A percentile compares a stretch with the other conserved stretches of the same genome.
Conservation (phyloP, 2,113 vertebrate genomes). For the Dendrocopos noguchii region DNA sequence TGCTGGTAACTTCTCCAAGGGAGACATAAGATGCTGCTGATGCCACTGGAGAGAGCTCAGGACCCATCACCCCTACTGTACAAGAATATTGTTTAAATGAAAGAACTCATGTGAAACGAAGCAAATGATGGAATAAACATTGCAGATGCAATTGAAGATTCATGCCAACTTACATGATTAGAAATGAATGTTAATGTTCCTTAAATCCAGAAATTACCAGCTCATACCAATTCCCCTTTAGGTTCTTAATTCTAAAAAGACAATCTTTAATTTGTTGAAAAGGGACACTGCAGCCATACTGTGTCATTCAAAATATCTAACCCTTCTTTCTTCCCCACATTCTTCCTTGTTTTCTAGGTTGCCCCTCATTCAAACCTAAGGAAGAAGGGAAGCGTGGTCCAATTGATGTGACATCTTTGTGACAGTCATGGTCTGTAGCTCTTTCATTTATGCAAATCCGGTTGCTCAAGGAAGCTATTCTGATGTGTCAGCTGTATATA, state of each 20-base stretch:
- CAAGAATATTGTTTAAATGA: slow-evolving; percentile 60
- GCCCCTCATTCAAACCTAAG: not conserved
- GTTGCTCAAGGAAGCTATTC: slow-evolving; percentile 28
- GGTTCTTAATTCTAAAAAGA: not conserved
- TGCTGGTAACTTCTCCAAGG: not conserved
- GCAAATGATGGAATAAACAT: slow-evolving; percentile 55
- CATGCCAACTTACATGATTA: slow-evolving; percentile 21
- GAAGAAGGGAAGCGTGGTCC: not conserved
- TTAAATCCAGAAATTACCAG: slow-evolving; percentile 21
- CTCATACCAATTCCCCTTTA: not conserved
- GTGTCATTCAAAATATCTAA: not conserved
- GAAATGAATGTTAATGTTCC: slow-evolving; percentile 41
- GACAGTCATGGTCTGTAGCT: slow-evolving; percentile 19
- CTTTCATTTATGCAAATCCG: slow-evolving; percentile 38
- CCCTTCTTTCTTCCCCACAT: not conserved
- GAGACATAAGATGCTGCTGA: slow-evolving; percentile 27
- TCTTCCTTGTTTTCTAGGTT: not conserved
- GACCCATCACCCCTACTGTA: slow-evolving; percentile 3
- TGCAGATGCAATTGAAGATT: slow-evolving; percentile 31
- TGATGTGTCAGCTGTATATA: slow-evolving; percentile 37
- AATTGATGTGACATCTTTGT: slow-evolving; percentile 7
- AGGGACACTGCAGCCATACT: not conserved
- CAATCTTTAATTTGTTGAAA: not conserved
- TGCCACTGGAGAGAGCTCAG: slow-evolving; percentile 17
- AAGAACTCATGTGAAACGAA: slow-evolving; percentile 57